A percentile compares a stretch with the other conserved stretches of the same genome.
Evolutionary conservation across 2,888 invertebrate species (phyloP).

Genomic region (Chrysolina oricalcia): DNA sequence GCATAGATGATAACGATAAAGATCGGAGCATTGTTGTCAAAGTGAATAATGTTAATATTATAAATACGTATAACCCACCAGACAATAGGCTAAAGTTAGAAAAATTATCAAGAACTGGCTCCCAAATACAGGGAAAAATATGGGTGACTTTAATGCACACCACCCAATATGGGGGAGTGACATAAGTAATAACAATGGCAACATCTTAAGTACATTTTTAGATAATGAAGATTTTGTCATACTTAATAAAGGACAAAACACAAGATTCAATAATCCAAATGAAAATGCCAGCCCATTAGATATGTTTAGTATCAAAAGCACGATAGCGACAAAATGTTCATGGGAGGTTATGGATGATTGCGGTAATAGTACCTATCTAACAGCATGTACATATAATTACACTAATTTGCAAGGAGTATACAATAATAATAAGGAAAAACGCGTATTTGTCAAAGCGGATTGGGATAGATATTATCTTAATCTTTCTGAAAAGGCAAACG

Average conservation of each 20-base stretch:
- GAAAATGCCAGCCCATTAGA: background rate
- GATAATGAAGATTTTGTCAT: background rate
- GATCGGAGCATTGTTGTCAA: background rate
- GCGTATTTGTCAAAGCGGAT: background rate
- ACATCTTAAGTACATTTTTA: background rate
- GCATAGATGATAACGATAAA: background rate
- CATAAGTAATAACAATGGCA: background rate
- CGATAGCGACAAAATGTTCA: background rate
- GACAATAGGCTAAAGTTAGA: too few relatives aligned
- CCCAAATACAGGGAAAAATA: background rate
- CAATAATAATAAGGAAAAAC: background rate
- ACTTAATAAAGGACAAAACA: background rate
- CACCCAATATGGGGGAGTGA: background rate
- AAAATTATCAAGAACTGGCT: background rate
- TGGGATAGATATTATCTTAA: background rate
- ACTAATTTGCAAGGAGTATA: background rate
- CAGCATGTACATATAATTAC: background rate
- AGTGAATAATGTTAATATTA: background rate
- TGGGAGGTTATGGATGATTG: background rate
- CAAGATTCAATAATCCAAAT: background rate
- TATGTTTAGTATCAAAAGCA: background rate
- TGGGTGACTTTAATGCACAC: constrained; percentile 19
- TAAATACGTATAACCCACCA: background rate
- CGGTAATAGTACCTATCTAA: background rate
- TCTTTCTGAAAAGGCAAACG: background rate